Conservation (phyloP, 2,888 invertebrate genomes). For the Cephus rjabovi region DNA sequence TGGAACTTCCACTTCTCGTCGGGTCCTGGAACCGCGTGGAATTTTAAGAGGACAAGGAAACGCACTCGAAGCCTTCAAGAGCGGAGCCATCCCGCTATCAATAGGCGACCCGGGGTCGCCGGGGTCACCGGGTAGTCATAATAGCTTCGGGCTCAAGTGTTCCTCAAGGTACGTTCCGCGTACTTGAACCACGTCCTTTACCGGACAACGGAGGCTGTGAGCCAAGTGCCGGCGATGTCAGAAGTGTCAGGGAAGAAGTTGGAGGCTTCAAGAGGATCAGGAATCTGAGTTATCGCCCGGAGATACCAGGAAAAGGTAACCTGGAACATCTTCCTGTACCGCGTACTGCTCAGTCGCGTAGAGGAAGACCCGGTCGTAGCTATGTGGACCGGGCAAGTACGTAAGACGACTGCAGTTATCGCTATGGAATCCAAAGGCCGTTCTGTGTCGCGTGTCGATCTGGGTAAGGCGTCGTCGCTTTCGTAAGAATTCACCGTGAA, state of each 20-base stretch:
- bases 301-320: background rate
- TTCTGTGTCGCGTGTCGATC: background rate
- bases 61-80: conserved; percentile 9
- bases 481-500: background rate
- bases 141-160: background rate
- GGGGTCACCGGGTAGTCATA: background rate
- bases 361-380: background rate
- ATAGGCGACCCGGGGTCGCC: background rate
- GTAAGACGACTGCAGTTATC: background rate
- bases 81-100: conserved; percentile 1
- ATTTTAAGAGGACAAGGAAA: conserved; percentile 23
- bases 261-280: background rate
- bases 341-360: background rate
- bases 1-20: background rate
- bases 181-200: background rate
- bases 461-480: background rate
- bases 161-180: background rate
- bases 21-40: background rate
- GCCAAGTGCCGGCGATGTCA: background rate
- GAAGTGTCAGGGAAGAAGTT: background rate
- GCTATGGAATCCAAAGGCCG: background rate
- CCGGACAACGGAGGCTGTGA: background rate
- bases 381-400: background rate
- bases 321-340: background rate
- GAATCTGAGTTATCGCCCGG: background rate